Evolutionary conservation across 2,113 vertebrate species (phyloP), one percentile per base, ranked within the genome.

Genomic region (Strix aluco): DNA sequence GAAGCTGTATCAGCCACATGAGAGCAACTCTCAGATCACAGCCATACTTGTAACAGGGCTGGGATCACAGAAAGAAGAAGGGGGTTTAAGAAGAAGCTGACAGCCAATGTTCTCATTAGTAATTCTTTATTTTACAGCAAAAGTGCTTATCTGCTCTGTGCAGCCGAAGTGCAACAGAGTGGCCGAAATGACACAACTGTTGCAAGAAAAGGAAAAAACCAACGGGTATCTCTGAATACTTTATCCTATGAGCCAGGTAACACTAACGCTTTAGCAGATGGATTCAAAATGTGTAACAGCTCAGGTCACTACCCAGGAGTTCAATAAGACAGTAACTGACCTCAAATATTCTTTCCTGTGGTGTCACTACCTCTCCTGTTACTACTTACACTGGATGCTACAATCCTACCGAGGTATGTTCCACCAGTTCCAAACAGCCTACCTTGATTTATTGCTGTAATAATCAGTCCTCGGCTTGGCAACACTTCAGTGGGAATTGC

Each of bases 401-500:
- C 84, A 82, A 25, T 15, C 42, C 72, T 52, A 88, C 54, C 0
- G 11, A 92, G 89, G 86, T 51, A 62, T 79, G 62, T 77, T 94
- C 62, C 70, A 88, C 32, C 12, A 20, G 23, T 71, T 88, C 83
- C 40, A 86, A 88, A 67, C 27, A 72, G 66, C 40, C 40, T 86
- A 63, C 90, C 69, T 81, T 94, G 89, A 94, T 95, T 94, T 92
- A 94, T 65, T 66, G 81, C 80, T 81, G 67, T n/a, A 96, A 95
- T 92, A 94, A 91, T 70, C 77, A 89, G 72, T 70, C 49, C 77
- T 91, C 0, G 3, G 77, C 55, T 92, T 92, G 90, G 94, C 84
- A 95, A 54, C 65, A 52, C 73, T 86, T 91, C 83, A 91, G 51
- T 34, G 84, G 90, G 92, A 86, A 86, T 65, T 83, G 67, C 4